A percentile compares a stretch with the other conserved stretches of the same genome.
Conservation (phyloP, 2,888 invertebrate genomes). For the Eurytoma adleriae region DNA sequence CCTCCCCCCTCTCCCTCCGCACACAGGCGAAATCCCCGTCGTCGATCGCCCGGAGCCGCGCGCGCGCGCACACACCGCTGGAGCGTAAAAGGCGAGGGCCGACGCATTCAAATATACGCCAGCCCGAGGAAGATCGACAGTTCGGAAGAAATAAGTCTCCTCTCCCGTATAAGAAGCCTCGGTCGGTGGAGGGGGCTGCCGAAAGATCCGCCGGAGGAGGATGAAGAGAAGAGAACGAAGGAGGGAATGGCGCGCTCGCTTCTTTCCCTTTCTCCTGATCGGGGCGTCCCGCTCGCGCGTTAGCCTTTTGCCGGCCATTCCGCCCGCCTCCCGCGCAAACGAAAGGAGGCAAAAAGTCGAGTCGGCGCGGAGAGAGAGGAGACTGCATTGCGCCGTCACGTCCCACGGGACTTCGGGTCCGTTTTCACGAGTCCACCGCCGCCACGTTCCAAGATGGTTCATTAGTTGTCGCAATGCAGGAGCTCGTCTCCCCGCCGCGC, state of each 20-base stretch:
- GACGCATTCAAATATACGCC: conserved; percentile 54
- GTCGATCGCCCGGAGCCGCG: conserved; percentile 29
- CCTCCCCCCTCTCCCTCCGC: not conserved
- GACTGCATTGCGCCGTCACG: conserved; percentile 76
- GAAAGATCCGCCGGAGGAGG: not conserved
- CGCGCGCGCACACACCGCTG: conserved; percentile 2
- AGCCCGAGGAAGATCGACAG: conserved; percentile 55
- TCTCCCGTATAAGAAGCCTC: conserved; percentile 31
- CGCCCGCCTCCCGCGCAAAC: conserved; percentile 32
- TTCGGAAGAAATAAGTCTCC: conserved; percentile 54
- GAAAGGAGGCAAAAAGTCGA: conserved; percentile 62
- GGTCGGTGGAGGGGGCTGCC: not conserved
- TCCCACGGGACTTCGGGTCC: conserved; percentile 71
- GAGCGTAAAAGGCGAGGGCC: conserved; percentile 40
- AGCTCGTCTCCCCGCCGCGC: conserved; percentile 62
- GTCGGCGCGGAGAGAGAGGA: conserved; percentile 57
- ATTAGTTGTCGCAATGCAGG: conserved; percentile 76
- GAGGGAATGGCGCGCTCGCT: not conserved
- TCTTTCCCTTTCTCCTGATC: conserved; percentile 6
- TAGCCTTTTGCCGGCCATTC: conserved; percentile 35
- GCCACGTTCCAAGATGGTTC: conserved; percentile 73
- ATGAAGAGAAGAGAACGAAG: not conserved
- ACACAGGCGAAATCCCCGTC: conserved; percentile 15
- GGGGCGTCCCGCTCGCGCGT: conserved; percentile 19
- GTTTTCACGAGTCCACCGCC: conserved; percentile 53